Percentiles rank a stretch among this genome's conserved stretches.
phyloP scores from a whole-genome alignment of 2,113 vertebrate species.

The Stigmatopora argus region DNA sequence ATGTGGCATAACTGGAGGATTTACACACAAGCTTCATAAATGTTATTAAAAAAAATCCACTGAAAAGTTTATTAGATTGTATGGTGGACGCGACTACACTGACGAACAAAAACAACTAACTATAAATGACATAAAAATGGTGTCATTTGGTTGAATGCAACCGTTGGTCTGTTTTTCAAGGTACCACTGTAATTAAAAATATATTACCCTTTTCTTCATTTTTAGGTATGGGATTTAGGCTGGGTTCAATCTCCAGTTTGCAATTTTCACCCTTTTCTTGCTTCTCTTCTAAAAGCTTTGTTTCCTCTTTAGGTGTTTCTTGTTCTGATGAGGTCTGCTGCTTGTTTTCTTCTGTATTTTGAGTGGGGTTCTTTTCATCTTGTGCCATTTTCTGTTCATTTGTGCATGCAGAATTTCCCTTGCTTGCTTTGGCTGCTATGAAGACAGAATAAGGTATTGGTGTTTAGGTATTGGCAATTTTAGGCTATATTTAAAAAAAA shows the following conservation, averaged over 20 bases:
- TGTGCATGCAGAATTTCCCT: conserved; percentile 23
- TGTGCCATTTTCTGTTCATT: conserved; percentile 24
- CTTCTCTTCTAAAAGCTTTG: conserved; percentile 3
- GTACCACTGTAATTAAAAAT: background rate
- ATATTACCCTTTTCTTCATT: conserved; percentile 36
- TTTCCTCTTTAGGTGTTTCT: conserved; percentile 19
- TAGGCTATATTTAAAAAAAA: background rate
- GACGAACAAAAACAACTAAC: too few relatives aligned
- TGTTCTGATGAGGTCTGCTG: conserved; percentile 19
- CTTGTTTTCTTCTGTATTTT: background rate
- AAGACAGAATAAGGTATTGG: conserved; percentile 2
- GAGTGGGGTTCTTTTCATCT: conserved; percentile 11
- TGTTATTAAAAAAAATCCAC: too few relatives aligned
- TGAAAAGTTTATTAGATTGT: too few relatives aligned
- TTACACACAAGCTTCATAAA: too few relatives aligned
- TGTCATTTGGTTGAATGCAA: background rate
- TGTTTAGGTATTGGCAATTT: background rate
- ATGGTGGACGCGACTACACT: too few relatives aligned
- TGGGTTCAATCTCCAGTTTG: conserved; percentile 41
- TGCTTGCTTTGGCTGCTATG: conserved; percentile 37
- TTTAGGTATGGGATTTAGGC: conserved; percentile 7
- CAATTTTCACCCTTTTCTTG: conserved; percentile 9
- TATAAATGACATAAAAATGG: background rate
- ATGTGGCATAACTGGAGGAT: too few relatives aligned
- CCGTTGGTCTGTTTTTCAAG: background rate